phyloP scores from a whole-genome alignment of 2,888 invertebrate species.

The Folsomia candida region DNA sequence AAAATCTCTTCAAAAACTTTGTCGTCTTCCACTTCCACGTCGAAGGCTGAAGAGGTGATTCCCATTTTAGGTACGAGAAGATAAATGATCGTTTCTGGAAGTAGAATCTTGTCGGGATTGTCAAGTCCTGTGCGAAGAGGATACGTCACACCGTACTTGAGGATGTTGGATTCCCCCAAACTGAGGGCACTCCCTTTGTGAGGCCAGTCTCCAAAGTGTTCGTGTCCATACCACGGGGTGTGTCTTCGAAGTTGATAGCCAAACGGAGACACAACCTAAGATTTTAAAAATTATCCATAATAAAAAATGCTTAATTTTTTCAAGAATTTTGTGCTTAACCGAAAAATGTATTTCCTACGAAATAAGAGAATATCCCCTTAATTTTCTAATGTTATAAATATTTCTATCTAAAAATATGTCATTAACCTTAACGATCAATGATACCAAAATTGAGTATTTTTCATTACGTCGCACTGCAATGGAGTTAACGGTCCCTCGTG shows the following conservation, averaged over 20 bases:
- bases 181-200: constrained; percentile 47
- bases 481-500: no score
- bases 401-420: no score
- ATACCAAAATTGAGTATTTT: no score
- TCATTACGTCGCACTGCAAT: no score
- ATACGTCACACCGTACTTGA: constrained; percentile 46
- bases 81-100: constrained; percentile 35
- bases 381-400: no score
- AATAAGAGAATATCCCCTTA: no score
- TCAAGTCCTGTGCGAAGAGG: constrained; percentile 46
- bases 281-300: not conserved
- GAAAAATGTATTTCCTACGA: not conserved
- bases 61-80: constrained; percentile 13
- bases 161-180: constrained; percentile 46
- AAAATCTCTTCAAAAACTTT: constrained; percentile 40
- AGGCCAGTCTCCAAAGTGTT: constrained; percentile 47
- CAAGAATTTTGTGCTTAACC: not conserved
- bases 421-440: no score
- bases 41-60: not conserved
- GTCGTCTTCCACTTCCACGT: not conserved
- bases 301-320: not conserved
- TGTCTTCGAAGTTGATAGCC: constrained; percentile 42
- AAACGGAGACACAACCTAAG: constrained; percentile 39
- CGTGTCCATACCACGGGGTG: constrained; percentile 49
- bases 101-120: constrained; percentile 33